Conservation (phyloP, 2,888 invertebrate species). For the Digitonthophagus gazella region DNA sequence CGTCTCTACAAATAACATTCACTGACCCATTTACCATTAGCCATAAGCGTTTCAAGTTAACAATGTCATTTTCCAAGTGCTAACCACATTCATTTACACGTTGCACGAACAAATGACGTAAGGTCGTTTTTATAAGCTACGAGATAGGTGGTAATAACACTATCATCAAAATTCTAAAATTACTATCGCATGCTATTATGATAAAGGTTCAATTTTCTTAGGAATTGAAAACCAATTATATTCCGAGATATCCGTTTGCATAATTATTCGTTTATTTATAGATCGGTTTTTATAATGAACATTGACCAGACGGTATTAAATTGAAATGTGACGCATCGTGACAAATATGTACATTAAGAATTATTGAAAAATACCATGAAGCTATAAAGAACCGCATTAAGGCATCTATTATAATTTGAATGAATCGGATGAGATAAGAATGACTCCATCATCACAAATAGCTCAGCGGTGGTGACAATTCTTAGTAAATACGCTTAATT, state of each 20-base stretch:
- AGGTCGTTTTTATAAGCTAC: not conserved
- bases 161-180: not conserved
- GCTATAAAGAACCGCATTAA: not conserved
- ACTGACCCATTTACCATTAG: not conserved
- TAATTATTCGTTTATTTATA: not conserved
- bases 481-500: conserved; percentile 14
- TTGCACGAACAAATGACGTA: not conserved
- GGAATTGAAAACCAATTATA: not conserved
- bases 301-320: not conserved
- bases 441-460: not conserved
- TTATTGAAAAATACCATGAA: not conserved
- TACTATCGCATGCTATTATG: not conserved
- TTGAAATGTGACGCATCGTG: not conserved
- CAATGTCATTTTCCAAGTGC: not conserved
- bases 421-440: not conserved
- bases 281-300: not conserved
- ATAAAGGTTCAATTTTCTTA: not conserved
- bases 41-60: not conserved
- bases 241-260: not conserved
- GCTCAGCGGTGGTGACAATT: not conserved
- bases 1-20: not conserved
- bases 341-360: not conserved
- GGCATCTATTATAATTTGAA: not conserved
- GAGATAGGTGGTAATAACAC: not conserved
- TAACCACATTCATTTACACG: not conserved